Evolutionary conservation across 2,888 invertebrate species (phyloP).

Genomic region (Entomobrya multifasciata): DNA sequence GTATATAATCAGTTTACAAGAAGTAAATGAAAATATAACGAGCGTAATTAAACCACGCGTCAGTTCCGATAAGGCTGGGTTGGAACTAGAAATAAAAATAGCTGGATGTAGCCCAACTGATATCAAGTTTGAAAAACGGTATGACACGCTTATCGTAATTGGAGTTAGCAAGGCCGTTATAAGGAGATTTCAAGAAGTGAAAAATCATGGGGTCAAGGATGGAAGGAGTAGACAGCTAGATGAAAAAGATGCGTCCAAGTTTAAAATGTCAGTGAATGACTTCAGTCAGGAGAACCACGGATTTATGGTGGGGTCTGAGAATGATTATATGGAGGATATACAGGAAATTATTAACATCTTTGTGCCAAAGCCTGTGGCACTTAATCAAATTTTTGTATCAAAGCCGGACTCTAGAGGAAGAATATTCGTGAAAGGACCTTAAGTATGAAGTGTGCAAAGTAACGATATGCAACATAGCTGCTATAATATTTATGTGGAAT

Average conservation of each 20-base stretch:
- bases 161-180: conserved; percentile 20
- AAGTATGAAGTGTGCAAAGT: no score
- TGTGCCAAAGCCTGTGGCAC: conserved; percentile 41
- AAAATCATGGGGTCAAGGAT: not conserved
- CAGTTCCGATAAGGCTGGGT: conserved; percentile 41
- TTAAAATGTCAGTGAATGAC: not conserved
- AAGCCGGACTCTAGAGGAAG: conserved; percentile 57
- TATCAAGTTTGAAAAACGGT: conserved; percentile 59
- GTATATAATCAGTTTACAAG: conserved; percentile 58
- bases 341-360: conserved; percentile 65
- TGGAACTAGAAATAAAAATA: conserved; percentile 60
- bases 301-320: no score
- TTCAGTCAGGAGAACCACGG: not conserved
- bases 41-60: conserved; percentile 44
- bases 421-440: conserved; percentile 53
- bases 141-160: conserved; percentile 62
- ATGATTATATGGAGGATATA: conserved; percentile 33
- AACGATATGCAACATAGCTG: no score
- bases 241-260: no score
- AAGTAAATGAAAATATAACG: conserved; percentile 1
- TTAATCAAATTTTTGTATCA: conserved; percentile 33
- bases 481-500: no score
- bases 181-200: not conserved
- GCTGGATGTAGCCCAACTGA: conserved; percentile 42
- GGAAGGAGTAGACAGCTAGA: not conserved